Evolutionary conservation across 2,888 invertebrate genomes (phyloP), one percentile per base, ranked within the genome.

Genomic region (Prenolepis imparis): DNA sequence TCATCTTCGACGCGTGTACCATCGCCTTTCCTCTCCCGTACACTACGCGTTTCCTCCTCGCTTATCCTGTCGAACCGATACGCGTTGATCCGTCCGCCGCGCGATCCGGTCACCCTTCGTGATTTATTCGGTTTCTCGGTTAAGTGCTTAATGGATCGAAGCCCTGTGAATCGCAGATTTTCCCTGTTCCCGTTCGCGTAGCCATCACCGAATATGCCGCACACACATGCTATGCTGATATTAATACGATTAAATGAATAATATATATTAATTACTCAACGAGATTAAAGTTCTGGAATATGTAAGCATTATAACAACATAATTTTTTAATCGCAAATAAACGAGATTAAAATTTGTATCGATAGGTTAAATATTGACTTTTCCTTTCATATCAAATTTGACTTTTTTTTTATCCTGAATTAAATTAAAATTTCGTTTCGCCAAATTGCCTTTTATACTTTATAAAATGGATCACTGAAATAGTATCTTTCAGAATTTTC

Each of bases 1-100:
- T 77, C 85, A 77, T 85, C 77, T 78, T 73, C 77, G 52, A 85
- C 57, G 75, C 67, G 59, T 78, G 78, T 80, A 80, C 77, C 57
- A 21, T 59, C 52, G 24, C 64, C 63, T 72, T 77, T 80, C 63
- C 41, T 83, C 82, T 28, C 61, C 75, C 32, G 59, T 36, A 28
- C 28, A n/a, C 68, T 48, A 28, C 67, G 28, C 68, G 59, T 21
- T 32, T 63, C 39, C 55, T 52, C 55, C 72, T 66, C 72, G 41
- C 68, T 70, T 67, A 78, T 61, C 72, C 63, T 15, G 55, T 21
- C 78, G 84, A 44, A 59, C 57, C 83, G 72, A 63, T 61, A 83
- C 55, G 78, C 59, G 83, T 66, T 57, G 77, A 66, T 77, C 64
- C 67, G 24, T 57, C 64, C 59, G 57, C 61, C 48, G n/a, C 48